A percentile compares a stretch with the other conserved stretches of the same genome.
phyloP scores from a whole-genome alignment of 2,888 invertebrate species.

The Nowickia ferox region DNA sequence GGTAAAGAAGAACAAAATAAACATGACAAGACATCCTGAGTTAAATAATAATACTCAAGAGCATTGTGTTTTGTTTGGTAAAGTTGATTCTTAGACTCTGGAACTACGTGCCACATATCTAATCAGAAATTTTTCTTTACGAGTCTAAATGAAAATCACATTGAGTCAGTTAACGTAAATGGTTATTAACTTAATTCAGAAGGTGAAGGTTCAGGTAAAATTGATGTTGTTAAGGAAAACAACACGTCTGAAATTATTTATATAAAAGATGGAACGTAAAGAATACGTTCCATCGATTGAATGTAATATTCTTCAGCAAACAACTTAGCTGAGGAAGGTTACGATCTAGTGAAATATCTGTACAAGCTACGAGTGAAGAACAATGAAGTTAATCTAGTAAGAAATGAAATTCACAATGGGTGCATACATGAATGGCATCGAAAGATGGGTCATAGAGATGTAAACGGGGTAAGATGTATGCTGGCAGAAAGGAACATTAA shows the following conservation, averaged over 20 bases:
- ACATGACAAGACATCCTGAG: conserved; percentile 8
- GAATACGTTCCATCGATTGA: too few relatives aligned
- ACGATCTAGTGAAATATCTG: conserved; percentile 18
- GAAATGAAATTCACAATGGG: conserved; percentile 5
- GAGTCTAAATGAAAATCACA: too few relatives aligned
- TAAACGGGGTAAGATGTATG: conserved; percentile 25
- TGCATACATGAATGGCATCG: conserved; percentile 26
- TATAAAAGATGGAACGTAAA: too few relatives aligned
- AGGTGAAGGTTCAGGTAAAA: too few relatives aligned
- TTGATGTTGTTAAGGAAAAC: too few relatives aligned
- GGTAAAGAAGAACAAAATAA: conserved; percentile 22
- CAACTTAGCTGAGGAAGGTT: background rate
- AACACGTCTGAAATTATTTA: too few relatives aligned
- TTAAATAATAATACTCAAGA: background rate
- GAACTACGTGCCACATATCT: too few relatives aligned
- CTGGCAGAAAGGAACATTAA: conserved; percentile 29
- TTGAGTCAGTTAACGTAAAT: too few relatives aligned
- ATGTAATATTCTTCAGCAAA: too few relatives aligned
- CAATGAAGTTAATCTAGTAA: conserved; percentile 6
- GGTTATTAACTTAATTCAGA: too few relatives aligned
- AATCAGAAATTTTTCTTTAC: too few relatives aligned
- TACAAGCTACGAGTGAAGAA: conserved; percentile 4
- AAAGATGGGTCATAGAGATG: conserved; percentile 45
- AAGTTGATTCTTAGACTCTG: too few relatives aligned
- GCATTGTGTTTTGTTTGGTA: conserved; percentile 24